Evolutionary conservation across 2,113 vertebrate species (phyloP), one percentile per base, ranked within the genome.

Genomic region (Pipra filicauda): DNA sequence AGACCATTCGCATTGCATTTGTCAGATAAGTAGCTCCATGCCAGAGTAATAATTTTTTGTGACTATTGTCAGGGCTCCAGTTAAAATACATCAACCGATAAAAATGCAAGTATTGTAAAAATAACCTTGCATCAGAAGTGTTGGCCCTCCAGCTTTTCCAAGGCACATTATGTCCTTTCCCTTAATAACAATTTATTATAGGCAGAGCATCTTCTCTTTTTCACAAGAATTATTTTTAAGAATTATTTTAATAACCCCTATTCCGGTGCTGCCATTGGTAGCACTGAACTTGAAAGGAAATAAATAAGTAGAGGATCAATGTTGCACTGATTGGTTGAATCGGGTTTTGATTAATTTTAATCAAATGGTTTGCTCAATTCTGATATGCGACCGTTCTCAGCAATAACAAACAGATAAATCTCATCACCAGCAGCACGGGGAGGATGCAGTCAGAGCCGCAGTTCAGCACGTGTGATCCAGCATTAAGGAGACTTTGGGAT

Each of bases 101-200:
- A 98, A 98, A 98, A 98, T 91, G 97, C 96, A 97, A 97, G 96
- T 83, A 93, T 97, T 97, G 95, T 96, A 97, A 97, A 97, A 97
- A 98, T 97, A 97, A 96, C 97, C 96, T 98, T 97, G 95, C 88
- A 96, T 89, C 89, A 65, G 59, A 96, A 97, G 89, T 85, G 89
- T 91, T n/a, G 16, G 95, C 51, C 91, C 80, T 73, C 83, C 16
- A 6, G 8, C 79, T 94, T 84, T 61, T 57, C 77, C 65, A 89
- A 96, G 59, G 75, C 87, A 90, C 48, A 2, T 79, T 74, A 89
- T 46, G 55, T 89, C 93, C 85, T 87, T 91, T 93, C 59, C 37
- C 82, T 77, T 85, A 65, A 69, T 26, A 82, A 91, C n/a, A 78
- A 85, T 79, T 85, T 70, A 86, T 81, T 88, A 21, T 1, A 54